Conservation (phyloP, 2,113 vertebrate genomes). For the Ctenodactylus gundi region DNA sequence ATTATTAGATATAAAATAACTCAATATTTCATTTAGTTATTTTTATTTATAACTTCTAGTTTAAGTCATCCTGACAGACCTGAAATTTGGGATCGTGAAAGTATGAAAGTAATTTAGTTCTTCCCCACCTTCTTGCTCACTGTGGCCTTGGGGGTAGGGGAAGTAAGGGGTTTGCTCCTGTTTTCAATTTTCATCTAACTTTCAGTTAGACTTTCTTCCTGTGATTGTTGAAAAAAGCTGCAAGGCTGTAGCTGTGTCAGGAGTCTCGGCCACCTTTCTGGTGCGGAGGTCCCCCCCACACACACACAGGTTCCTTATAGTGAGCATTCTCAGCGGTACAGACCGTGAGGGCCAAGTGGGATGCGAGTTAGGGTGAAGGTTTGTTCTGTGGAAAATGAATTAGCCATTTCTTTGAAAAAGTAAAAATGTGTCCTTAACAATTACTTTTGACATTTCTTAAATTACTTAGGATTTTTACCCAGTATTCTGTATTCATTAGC, state of each 20-base stretch:
- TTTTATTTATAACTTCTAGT: background rate
- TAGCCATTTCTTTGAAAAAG: background rate
- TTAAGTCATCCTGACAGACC: background rate
- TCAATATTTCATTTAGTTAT: conserved; percentile 13
- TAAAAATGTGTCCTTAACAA: background rate
- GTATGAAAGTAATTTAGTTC: background rate
- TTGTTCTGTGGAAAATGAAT: background rate
- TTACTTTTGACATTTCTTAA: background rate
- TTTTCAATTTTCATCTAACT: background rate
- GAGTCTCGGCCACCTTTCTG: background rate
- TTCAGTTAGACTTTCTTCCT: background rate
- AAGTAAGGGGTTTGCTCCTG: background rate
- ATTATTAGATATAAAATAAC: background rate
- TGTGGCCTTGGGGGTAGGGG: background rate
- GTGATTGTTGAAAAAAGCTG: background rate
- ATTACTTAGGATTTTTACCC: background rate
- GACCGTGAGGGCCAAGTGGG: background rate
- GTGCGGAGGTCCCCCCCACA: background rate
- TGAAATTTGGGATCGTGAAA: background rate
- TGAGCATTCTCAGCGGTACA: background rate
- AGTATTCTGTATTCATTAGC: background rate
- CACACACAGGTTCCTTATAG: background rate
- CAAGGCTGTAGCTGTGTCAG: background rate
- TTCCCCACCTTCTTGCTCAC: background rate
- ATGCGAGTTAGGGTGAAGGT: background rate